These are phyloP conservation scores for Hyposoter didymator DNA, from an alignment of 2,888 invertebrate species.

Conservation along the genomic window DNA sequence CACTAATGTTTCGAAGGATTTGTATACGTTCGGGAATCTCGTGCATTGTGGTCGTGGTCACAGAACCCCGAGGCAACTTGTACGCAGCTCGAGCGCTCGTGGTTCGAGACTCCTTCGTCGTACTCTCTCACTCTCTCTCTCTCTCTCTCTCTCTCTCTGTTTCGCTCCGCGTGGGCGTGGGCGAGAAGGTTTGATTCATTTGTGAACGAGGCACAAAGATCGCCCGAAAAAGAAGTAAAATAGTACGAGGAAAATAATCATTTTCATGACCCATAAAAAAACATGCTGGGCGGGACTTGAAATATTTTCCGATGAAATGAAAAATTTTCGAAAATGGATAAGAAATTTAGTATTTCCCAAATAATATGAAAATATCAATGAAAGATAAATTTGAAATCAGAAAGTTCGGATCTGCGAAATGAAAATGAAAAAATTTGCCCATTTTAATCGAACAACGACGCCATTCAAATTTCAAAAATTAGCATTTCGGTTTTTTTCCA, in stretches of 20 bases:
- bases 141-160: conserved; percentile 25
- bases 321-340: neutral
- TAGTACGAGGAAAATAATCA: conserved; percentile 18
- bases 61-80: conserved; percentile 40
- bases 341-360: neutral
- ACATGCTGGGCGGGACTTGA: neutral
- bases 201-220: conserved; percentile 49
- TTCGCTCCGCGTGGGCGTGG: conserved; percentile 59
- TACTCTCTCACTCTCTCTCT: conserved; percentile 6
- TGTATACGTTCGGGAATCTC: conserved; percentile 47
- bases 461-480: neutral
- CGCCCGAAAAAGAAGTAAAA: conserved; percentile 12
- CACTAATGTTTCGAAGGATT: conserved; percentile 44
- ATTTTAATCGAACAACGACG: neutral
- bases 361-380: neutral
- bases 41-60: conserved; percentile 55
- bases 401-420: neutral
- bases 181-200: conserved; percentile 69
- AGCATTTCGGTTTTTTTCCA: neutral
- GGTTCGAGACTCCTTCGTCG: conserved; percentile 6
- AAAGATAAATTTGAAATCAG: neutral
- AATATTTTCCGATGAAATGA: neutral
- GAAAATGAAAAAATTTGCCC: neutral
- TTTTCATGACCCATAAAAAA: neutral
- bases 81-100: conserved; percentile 8